These are phyloP conservation scores for Grapholita molesta DNA, from an alignment of 1,140 invertebrate genomes.

Conservation along the genomic window DNA sequence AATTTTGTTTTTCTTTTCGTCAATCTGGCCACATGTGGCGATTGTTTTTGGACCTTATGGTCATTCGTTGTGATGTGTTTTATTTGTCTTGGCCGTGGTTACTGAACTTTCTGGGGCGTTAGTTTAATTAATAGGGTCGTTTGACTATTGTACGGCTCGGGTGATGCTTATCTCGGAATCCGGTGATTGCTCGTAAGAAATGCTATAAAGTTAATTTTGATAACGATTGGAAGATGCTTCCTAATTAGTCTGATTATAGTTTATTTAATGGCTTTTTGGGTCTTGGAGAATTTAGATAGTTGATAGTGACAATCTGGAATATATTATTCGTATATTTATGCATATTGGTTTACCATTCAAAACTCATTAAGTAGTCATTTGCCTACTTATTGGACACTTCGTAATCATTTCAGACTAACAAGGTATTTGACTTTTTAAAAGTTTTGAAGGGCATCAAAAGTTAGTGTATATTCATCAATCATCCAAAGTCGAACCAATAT, in stretches of 20 bases:
- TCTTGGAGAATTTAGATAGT: not conserved
- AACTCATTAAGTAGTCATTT: no score
- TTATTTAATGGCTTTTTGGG: not conserved
- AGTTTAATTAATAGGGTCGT: slow-evolving; percentile 15
- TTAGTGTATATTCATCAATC: not conserved
- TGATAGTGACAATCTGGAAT: not conserved
- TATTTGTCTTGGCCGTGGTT: slow-evolving; percentile 6
- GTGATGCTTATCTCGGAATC: not conserved
- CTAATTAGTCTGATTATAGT: not conserved
- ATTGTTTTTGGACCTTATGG: slow-evolving; percentile 69
- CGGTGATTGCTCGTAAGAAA: not conserved
- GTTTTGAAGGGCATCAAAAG: no score
- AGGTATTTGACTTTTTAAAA: no score
- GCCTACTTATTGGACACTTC: no score
- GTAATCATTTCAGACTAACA: no score
- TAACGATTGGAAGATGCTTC: not conserved
- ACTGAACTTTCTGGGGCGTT: slow-evolving; percentile 19
- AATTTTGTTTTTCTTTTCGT: slow-evolving; percentile 25
- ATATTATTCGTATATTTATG: no score
- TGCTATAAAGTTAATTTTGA: not conserved
- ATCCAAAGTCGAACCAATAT: not conserved
- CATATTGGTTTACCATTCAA: no score
- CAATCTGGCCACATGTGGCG: slow-evolving; percentile 72
- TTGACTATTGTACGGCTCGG: not conserved
- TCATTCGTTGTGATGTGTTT: slow-evolving; percentile 51